Conservation (phyloP, 1,140 invertebrate species). For the Pinna nobilis region DNA sequence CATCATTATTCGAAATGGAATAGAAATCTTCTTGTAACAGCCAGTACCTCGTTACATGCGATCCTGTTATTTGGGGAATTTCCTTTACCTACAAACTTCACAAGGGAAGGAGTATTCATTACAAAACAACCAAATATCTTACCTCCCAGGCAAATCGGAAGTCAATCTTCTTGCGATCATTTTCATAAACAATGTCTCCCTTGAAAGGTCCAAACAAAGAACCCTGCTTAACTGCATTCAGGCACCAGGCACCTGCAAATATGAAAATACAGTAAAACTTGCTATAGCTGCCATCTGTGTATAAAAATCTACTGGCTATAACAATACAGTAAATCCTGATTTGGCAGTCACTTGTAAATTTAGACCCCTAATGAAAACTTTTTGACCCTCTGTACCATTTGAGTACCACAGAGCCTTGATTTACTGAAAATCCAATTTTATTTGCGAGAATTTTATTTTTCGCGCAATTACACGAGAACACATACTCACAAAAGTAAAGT, state of each 20-base stretch:
- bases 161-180: constrained; percentile 46
- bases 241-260: constrained; percentile 53
- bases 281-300: neutral
- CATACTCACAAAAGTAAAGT: no score
- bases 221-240: constrained; percentile 38
- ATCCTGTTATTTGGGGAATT: neutral
- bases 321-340: neutral
- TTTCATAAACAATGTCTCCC: constrained; percentile 53
- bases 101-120: no score
- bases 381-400: no score
- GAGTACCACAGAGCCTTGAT: neutral
- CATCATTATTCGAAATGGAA: no score
- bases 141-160: constrained; percentile 67
- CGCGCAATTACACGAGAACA: no score
- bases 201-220: constrained; percentile 59
- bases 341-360: neutral
- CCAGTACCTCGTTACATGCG: no score
- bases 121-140: constrained; percentile 2
- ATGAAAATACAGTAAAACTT: neutral
- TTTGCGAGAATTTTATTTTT: no score
- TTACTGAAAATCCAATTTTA: no score
- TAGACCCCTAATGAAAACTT: no score
- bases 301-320: neutral
- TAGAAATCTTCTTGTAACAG: no score
- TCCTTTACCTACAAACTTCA: neutral